Evolutionary conservation across 2,888 invertebrate genomes (phyloP).

Genomic region (Hetaerina titia): DNA sequence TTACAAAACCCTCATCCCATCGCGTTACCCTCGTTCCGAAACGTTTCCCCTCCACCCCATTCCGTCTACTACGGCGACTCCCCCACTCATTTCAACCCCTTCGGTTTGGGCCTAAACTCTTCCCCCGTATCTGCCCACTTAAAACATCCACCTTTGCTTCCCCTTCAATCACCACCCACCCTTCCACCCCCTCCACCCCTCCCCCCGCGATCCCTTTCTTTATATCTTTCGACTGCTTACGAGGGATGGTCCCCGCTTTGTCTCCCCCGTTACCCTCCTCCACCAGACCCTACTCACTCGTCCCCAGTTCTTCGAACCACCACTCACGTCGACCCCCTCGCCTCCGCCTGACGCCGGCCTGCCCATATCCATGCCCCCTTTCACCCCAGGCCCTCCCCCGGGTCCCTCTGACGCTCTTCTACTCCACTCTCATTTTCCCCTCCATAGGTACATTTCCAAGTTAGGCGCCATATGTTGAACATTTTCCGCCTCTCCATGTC

Average conservation of each 20-base stretch:
- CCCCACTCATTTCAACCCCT: neutral
- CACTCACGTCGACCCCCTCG: no score
- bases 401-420: neutral
- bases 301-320: no score
- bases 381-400: no score
- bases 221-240: neutral
- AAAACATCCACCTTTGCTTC: neutral
- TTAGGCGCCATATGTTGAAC: neutral
- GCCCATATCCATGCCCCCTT: no score
- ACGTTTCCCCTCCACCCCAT: neutral
- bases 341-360: no score
- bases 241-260: neutral
- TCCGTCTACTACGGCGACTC: no score
- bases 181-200: neutral
- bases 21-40: neutral
- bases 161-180: neutral
- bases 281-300: no score
- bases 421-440: no score
- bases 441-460: neutral
- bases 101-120: neutral
- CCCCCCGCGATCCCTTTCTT: no score
- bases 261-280: neutral
- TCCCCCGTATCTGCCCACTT: conserved; percentile 6
- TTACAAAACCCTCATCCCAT: neutral
- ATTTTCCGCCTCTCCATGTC: neutral